Base-by-base conservation (phyloP, 2,113 vertebrate species). In the Malurus elegans region DNA sequence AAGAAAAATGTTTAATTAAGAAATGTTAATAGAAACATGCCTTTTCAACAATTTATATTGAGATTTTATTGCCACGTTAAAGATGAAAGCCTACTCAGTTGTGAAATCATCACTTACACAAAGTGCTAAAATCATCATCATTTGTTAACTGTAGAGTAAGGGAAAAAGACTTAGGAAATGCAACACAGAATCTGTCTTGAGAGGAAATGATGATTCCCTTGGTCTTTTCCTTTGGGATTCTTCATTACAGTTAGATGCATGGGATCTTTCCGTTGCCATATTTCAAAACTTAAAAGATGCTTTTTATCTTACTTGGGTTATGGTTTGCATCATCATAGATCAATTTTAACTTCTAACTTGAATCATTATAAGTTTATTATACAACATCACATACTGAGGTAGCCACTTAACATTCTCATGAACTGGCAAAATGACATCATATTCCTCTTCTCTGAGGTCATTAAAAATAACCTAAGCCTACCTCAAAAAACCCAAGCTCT, bases 1-100 rank as follows among this genome's bases (percentile, higher is more conserved):
- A 94, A 62, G 81, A 89, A 95, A 92, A 87, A 91, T 65, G 31
- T 94, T 93, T 93, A 91, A 94, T 95, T 95, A 92, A 90, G 84
- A 82, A 91, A 42, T 85, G 90, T 90, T 94, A 94, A 95, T 85
- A 94, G 85, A 93, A 93, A 76, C 54, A 86, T 70, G 62, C 44
- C 15, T 95, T 92, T 93, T 69, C 71, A 82, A 88, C 67, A 79
- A 94, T 86, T 92, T 69, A 69, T 79, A 90, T 83, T 88, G 92
- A 72, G 54, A 69, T 79, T 92, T 95, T 72, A 91, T 84, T 93
- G 73, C 47, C n/a, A 72, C 0, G 0, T 92, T 95, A 88, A 70
- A 96, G 54, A 93, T 86, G 50, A 93, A 88, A 93, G 58, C 24
- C 45, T 83, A 76, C 11, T 94, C 74, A 69, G 47, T 73, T 79